phyloP scores from a whole-genome alignment of 2,888 invertebrate genomes.

The Aphidius colemani region DNA sequence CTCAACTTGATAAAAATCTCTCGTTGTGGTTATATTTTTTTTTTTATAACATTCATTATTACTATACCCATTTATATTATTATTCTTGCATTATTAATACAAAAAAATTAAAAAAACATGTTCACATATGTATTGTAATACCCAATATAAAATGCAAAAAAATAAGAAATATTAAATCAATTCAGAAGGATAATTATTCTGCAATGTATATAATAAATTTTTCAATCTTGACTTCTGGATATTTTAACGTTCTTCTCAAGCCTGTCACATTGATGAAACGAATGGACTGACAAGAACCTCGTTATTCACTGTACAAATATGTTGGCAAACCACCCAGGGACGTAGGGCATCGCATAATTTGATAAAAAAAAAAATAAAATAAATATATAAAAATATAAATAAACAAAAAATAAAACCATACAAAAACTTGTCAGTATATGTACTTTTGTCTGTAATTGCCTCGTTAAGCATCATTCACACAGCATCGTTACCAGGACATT shows the following conservation, averaged over 20 bases:
- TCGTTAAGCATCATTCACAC: slow-evolving; percentile 42
- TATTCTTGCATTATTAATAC: no score
- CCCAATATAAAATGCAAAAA: not conserved
- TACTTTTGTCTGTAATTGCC: slow-evolving; percentile 33
- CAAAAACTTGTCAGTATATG: not conserved
- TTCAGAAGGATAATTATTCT: slow-evolving; percentile 13
- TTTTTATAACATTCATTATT: slow-evolving; percentile 8
- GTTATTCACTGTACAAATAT: slow-evolving; percentile 38
- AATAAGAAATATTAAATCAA: slow-evolving; percentile 3
- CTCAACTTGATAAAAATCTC: slow-evolving; percentile 48
- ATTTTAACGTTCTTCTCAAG: slow-evolving; percentile 15
- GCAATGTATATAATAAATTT: slow-evolving; percentile 16
- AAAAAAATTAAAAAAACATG: slow-evolving; percentile 3
- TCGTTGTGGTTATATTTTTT: slow-evolving; percentile 38
- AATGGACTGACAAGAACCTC: slow-evolving; percentile 33
- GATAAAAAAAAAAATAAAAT: slow-evolving; percentile 9
- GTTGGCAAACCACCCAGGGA: slow-evolving; percentile 7
- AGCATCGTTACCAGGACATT: slow-evolving; percentile 19
- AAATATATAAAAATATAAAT: not conserved
- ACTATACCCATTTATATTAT: not conserved
- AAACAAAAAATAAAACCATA: not conserved
- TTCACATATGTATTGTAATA: no score
- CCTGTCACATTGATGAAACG: slow-evolving; percentile 21
- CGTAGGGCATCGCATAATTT: slow-evolving; percentile 14
- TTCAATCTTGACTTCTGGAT: slow-evolving; percentile 5